Percentiles rank a stretch among this genome's conserved stretches.
phyloP scores from a whole-genome alignment of 2,888 invertebrate genomes.

The Caenorhabditis panamensis region DNA sequence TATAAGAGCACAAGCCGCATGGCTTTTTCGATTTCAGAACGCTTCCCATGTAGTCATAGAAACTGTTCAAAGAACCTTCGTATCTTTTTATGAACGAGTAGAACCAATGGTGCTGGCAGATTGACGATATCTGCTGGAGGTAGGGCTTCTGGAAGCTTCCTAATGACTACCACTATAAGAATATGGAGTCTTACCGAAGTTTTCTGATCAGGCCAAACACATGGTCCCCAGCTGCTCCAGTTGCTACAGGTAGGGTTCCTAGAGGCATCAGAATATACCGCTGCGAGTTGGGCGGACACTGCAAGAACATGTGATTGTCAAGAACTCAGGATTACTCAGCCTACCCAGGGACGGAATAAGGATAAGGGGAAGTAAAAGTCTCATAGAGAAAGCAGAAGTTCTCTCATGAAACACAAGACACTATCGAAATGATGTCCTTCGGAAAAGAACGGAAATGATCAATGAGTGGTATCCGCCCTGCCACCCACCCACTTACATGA shows the following conservation, averaged over 20 bases:
- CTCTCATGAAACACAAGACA: slow-evolving; percentile 28
- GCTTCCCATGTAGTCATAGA: slow-evolving; percentile 77
- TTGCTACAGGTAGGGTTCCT: slow-evolving; percentile 73
- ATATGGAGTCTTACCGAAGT: slow-evolving; percentile 61
- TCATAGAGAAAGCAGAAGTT: slow-evolving; percentile 7
- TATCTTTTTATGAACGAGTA: slow-evolving; percentile 78
- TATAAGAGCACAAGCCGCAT: slow-evolving; percentile 79
- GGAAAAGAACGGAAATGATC: slow-evolving; percentile 45
- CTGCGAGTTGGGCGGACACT: slow-evolving; percentile 74
- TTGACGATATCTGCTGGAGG: slow-evolving; percentile 75
- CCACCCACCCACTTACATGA: slow-evolving; percentile 49
- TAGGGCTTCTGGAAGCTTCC: slow-evolving; percentile 72
- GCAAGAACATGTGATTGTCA: background rate
- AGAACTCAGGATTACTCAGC: background rate
- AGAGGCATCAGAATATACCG: slow-evolving; percentile 79
- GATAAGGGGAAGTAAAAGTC: slow-evolving; percentile 16
- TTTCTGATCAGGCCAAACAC: slow-evolving; percentile 77
- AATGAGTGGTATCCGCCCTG: slow-evolving; percentile 19
- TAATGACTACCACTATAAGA: no score
- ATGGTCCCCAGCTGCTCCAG: slow-evolving; percentile 79
- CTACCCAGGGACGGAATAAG: slow-evolving; percentile 11
- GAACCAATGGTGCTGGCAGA: slow-evolving; percentile 80
- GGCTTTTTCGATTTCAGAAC: slow-evolving; percentile 73
- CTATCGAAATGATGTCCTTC: slow-evolving; percentile 14
- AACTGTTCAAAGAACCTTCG: slow-evolving; percentile 75